phyloP scores from a whole-genome alignment of 2,797 vertebrate species.

The Anableps anableps region DNA sequence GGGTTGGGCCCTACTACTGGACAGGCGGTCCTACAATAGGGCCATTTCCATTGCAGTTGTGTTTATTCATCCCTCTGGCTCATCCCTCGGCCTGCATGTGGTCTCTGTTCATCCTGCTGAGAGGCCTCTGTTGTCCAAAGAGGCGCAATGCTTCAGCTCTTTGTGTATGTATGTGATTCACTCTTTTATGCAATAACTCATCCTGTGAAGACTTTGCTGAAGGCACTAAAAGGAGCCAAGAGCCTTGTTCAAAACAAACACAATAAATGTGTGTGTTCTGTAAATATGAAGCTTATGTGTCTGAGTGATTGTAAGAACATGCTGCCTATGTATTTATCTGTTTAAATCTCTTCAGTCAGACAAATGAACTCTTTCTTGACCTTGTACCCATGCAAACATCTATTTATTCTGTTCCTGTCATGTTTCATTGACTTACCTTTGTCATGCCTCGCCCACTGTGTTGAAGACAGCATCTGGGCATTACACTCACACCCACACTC shows the following conservation, averaged over 20 bases:
- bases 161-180: slow-evolving; percentile 51
- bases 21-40: slow-evolving; percentile 63
- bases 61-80: slow-evolving; percentile 78
- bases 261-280: slow-evolving; percentile 39
- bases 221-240: slow-evolving; percentile 64
- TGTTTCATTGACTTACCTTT: slow-evolving; percentile 55
- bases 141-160: slow-evolving; percentile 70
- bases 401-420: slow-evolving; percentile 46
- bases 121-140: slow-evolving; percentile 64
- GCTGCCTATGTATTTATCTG: slow-evolving; percentile 46
- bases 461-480: slow-evolving; percentile 1
- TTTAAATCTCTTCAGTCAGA: slow-evolving; percentile 45
- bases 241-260: slow-evolving; percentile 65
- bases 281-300: slow-evolving; percentile 33
- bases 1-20: slow-evolving; percentile 63
- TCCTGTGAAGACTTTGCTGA: slow-evolving; percentile 59
- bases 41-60: slow-evolving; percentile 71
- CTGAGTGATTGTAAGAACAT: slow-evolving; percentile 35
- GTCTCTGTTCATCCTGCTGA: slow-evolving; percentile 80
- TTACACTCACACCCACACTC: slow-evolving; percentile 19
- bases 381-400: slow-evolving; percentile 45
- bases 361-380: slow-evolving; percentile 56
- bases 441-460: slow-evolving; percentile 24
- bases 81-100: slow-evolving; percentile 71
- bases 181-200: slow-evolving; percentile 64